Conservation (phyloP, 1,140 invertebrate genomes). For the Drosophila burlai region DNA sequence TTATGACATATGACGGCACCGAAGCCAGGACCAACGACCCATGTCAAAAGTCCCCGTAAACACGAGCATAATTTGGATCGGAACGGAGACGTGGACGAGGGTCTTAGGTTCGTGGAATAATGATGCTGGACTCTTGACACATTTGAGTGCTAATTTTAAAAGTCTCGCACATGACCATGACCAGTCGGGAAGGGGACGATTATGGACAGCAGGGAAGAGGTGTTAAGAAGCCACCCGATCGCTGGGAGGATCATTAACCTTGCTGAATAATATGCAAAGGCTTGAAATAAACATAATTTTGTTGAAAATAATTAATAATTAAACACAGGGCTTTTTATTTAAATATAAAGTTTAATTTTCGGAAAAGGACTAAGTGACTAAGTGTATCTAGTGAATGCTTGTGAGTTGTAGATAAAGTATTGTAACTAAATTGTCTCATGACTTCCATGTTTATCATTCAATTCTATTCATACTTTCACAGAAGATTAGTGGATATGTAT, state of each 20-base stretch:
- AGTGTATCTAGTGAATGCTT: too few relatives aligned
- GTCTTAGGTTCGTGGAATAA: constrained; percentile 67
- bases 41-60: constrained; percentile 59
- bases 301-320: not conserved
- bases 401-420: not conserved
- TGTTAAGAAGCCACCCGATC: constrained; percentile 2
- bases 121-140: constrained; percentile 63
- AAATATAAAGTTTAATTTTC: not conserved
- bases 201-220: constrained; percentile 30
- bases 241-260: constrained; percentile 1
- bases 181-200: constrained; percentile 27
- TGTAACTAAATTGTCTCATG: too few relatives aligned
- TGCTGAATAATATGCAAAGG: not conserved
- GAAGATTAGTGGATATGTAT: not conserved
- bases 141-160: constrained; percentile 72
- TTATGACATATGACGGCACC: constrained; percentile 75
- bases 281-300: not conserved
- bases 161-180: constrained; percentile 56
- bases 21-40: constrained; percentile 44
- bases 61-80: constrained; percentile 55
- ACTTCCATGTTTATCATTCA: not conserved
- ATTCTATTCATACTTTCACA: not conserved
- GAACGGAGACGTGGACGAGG: constrained; percentile 37
- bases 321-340: too few relatives aligned
- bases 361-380: not conserved